Percentiles rank a stretch among this genome's conserved stretches.
Conservation (phyloP, 1,140 invertebrate species). For the Lithobius niger region DNA sequence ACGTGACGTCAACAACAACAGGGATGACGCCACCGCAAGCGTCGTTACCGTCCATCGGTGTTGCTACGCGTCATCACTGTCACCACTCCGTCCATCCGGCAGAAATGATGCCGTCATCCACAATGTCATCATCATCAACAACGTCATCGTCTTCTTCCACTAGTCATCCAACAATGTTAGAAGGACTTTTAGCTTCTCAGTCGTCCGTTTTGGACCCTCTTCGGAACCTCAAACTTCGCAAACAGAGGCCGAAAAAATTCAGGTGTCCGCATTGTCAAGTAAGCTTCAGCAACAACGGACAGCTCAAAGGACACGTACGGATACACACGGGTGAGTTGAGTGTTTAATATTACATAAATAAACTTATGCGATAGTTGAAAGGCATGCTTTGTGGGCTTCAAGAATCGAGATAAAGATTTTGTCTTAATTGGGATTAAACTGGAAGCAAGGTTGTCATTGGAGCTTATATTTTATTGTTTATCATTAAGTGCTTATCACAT, state of each 20-base stretch:
- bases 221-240: conserved; percentile 24
- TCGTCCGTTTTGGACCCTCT: background rate
- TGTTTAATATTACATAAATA: too few species aligned
- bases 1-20: background rate
- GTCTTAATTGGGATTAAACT: too few species aligned
- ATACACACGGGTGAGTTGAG: conserved; percentile 66
- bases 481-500: too few species aligned
- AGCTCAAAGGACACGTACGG: conserved; percentile 75
- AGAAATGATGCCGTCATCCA: background rate
- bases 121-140: background rate
- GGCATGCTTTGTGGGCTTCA: too few species aligned
- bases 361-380: too few species aligned
- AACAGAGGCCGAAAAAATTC: conserved; percentile 74
- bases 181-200: background rate
- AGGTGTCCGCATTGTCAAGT: conserved; percentile 75
- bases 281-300: conserved; percentile 84
- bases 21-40: too few species aligned
- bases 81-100: background rate
- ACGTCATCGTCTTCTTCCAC: background rate
- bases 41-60: background rate
- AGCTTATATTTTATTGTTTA: too few species aligned
- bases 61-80: background rate
- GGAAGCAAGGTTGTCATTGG: too few species aligned
- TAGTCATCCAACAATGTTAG: background rate
- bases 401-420: too few species aligned